Evolutionary conservation across 2,113 vertebrate species (phyloP).

Genomic region (Ibidorhyncha struthersii): DNA sequence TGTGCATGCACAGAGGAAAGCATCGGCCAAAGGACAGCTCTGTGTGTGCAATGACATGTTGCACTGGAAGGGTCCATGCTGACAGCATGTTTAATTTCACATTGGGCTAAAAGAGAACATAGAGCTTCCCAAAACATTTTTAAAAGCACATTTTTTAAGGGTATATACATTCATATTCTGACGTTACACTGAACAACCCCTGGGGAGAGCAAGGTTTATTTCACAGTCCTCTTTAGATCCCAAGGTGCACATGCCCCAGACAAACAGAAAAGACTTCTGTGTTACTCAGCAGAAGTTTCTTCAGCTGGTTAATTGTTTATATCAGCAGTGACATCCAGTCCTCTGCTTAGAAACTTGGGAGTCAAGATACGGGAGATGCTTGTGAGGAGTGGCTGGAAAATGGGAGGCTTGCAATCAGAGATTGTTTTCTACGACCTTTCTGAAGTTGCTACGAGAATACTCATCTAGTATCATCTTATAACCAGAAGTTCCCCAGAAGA

Average conservation of each 20-base stretch:
- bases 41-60: neutral
- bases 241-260: neutral
- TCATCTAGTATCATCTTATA: neutral
- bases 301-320: neutral
- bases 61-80: neutral
- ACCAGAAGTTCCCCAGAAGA: neutral
- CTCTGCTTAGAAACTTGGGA: neutral
- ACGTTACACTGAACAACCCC: neutral
- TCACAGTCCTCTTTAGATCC: neutral
- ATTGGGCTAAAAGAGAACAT: neutral
- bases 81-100: neutral
- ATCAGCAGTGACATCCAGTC: neutral
- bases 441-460: neutral
- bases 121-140: neutral
- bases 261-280: neutral
- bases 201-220: neutral
- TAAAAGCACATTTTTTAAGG: neutral
- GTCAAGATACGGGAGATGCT: neutral
- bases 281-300: neutral
- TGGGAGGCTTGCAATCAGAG: neutral
- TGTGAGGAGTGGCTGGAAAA: neutral
- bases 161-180: neutral
- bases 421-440: neutral
- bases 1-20: neutral
- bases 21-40: neutral